A percentile compares a stretch with the other conserved stretches of the same genome.
Evolutionary conservation across 1,140 invertebrate genomes (phyloP).

Genomic region (Micrasema longulum): DNA sequence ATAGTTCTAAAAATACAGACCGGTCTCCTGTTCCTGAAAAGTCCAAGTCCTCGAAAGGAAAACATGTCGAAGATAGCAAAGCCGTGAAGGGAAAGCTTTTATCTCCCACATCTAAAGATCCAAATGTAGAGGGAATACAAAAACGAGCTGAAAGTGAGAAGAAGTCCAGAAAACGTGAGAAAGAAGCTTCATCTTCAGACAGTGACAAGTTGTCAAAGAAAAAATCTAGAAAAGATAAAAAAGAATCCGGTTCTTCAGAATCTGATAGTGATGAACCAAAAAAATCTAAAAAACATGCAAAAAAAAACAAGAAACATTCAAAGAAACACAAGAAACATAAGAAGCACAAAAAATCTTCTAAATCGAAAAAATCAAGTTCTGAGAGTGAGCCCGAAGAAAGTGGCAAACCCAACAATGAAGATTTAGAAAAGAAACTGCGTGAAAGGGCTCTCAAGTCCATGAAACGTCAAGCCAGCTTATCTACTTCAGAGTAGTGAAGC

Average conservation of each 20-base stretch:
- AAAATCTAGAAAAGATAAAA: slow-evolving; percentile 62
- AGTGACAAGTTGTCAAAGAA: slow-evolving; percentile 69
- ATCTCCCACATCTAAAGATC: slow-evolving; percentile 58
- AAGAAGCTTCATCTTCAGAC: slow-evolving; percentile 74
- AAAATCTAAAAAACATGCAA: slow-evolving; percentile 65
- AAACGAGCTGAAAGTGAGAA: slow-evolving; percentile 62
- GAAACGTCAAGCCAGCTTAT: slow-evolving; percentile 69
- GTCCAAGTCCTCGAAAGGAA: slow-evolving; percentile 39
- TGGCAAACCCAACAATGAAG: slow-evolving; percentile 80
- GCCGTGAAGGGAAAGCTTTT: slow-evolving; percentile 55
- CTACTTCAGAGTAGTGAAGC: slow-evolving; percentile 61
- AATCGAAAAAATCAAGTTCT: slow-evolving; percentile 75
- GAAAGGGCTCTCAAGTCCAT: slow-evolving; percentile 83
- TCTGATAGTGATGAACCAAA: slow-evolving; percentile 68
- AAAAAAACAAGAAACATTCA: slow-evolving; percentile 78
- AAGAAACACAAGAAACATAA: slow-evolving; percentile 78
- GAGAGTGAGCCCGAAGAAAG: slow-evolving; percentile 76
- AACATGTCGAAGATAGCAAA: slow-evolving; percentile 33
- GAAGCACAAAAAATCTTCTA: slow-evolving; percentile 72
- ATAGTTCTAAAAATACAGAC: slow-evolving; percentile 44
- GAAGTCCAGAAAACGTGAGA: slow-evolving; percentile 69
- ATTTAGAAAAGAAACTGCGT: slow-evolving; percentile 87
- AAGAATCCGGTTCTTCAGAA: slow-evolving; percentile 65
- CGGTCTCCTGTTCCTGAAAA: slow-evolving; percentile 45
- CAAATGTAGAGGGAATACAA: slow-evolving; percentile 59